Evolutionary conservation across 2,797 vertebrate genomes (phyloP), one percentile per base, ranked within the genome.

Genomic region (Lerista edwardsae): DNA sequence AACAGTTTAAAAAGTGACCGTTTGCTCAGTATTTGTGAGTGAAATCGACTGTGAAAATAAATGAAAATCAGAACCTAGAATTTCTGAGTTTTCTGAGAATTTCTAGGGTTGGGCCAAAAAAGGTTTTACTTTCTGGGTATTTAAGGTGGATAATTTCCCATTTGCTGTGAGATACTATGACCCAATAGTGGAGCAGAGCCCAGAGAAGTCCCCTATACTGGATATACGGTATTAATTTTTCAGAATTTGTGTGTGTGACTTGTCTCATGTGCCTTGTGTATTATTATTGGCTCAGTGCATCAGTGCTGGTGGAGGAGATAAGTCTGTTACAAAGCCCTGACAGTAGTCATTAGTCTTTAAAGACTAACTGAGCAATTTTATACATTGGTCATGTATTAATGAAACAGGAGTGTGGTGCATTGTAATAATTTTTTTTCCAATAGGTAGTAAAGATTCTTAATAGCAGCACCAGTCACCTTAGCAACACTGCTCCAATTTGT

Each of bases 291-390:
- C 64, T 82, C 31, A 25, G 44, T 0, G 0, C 12, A 29, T 1
- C 0, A 11, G 67, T 87, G 55, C 34, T 86, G 72, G 65, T 36
- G 5, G 31, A 34, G 59, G 67, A 87, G 82, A 87, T 87, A 88
- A 61, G 47, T 27, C 62, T 69, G 57, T 71, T 80, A 87, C 79
- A 91, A 88, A 91, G 82, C 68, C 73, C 71, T 90, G 83, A 86
- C 65, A 39, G 29, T 25, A 85, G 82, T 59, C 62, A 61, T 91
- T 90, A 51, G 11, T 93, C 90, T 94, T 84, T 72, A 80, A n/a
- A 88, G 89, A 90, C 88, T 85, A 91, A 91, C 2, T 0, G 69
- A 80, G 86, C 12, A 86, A 85, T 86, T 93, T 83, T 79, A 19
- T 62, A 15, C 23, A 3, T 19, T 47, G 39, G 74, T 87, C 87